Evolutionary conservation across 2,797 vertebrate species (phyloP), one percentile per base, ranked within the genome.

Genomic region (Acestrorhynchus altus): DNA sequence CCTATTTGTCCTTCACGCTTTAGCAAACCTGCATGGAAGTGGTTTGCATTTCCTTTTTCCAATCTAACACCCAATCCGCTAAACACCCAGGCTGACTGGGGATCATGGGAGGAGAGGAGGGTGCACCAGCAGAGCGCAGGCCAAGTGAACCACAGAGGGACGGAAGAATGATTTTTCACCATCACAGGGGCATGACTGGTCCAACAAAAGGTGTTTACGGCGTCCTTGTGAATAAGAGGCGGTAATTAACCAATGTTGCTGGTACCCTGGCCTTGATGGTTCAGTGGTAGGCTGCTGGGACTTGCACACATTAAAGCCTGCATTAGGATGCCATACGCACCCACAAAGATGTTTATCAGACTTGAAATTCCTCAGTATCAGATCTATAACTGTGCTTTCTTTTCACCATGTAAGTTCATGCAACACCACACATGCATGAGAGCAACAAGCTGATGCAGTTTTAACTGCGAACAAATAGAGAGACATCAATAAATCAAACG

Each of bases 261-360:
- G 92, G 92, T 90, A 92, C 90, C 85, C 91, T 77, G 89, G 86
- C 73, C 83, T 89, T 91, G 88, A 93, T 88, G 92, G 91, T 93
- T 94, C 92, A 93, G 81, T 88, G 88, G 75, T 74, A 52, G 57
- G 77, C 75, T 89, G 86, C 86, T 85, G 84, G 83, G 86, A 87
- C 87, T 87, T 87, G 90, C 87, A 89, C 89, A 88, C 86, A 91
- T 83, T 83, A 91, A 91, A 91, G 85, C 84, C 64, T 86, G 59
- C 15, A 77, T 59, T 77, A 70, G 83, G 64, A 89, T 87, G 88
- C 87, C 88, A 89, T 91, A 90, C 89, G 86, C 71, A 81, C 81
- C 76, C 78, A 74, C 64, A 69, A 52, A 87, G 90, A 93, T 92
- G 85, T 59, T 88, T 89, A 93, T 93, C 91, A 9, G 57, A 66